These are phyloP conservation scores for Psittacus erithacus DNA, from an alignment of 2,113 vertebrate species.

Conservation along the genomic window DNA sequence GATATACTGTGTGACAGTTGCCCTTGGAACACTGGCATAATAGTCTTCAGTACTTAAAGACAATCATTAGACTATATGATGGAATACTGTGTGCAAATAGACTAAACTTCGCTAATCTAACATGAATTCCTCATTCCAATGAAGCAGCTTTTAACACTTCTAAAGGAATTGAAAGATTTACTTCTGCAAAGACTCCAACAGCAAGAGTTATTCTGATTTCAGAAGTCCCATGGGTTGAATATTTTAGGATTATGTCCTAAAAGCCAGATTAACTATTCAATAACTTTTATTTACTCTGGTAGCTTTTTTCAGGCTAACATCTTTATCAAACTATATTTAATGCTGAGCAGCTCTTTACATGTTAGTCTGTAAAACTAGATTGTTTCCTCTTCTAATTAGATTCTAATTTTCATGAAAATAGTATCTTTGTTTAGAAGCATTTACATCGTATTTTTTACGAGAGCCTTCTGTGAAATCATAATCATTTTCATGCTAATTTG, in stretches of 20 bases:
- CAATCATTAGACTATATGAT: background rate
- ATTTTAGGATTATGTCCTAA: constrained; percentile 6
- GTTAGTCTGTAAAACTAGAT: constrained; percentile 17
- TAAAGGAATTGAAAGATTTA: background rate
- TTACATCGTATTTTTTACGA: constrained; percentile 4
- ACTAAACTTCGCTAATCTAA: background rate
- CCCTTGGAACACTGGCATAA: background rate
- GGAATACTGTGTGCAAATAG: background rate
- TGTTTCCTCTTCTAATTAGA: constrained; percentile 44
- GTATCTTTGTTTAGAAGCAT: constrained; percentile 25
- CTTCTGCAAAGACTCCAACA: background rate
- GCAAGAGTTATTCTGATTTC: background rate
- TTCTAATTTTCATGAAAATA: constrained; percentile 36
- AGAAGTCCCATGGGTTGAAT: background rate
- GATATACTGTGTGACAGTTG: background rate
- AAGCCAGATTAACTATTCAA: background rate
- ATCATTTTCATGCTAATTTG: constrained; percentile 1
- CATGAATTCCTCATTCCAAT: background rate
- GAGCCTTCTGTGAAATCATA: background rate
- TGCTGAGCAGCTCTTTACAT: background rate
- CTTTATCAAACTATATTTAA: constrained; percentile 1
- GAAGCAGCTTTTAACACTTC: background rate
- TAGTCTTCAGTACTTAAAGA: background rate
- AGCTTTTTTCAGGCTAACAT: background rate
- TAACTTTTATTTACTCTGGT: background rate